Conservation (phyloP, 2,888 invertebrate species). For the Ethmia dodecea region DNA sequence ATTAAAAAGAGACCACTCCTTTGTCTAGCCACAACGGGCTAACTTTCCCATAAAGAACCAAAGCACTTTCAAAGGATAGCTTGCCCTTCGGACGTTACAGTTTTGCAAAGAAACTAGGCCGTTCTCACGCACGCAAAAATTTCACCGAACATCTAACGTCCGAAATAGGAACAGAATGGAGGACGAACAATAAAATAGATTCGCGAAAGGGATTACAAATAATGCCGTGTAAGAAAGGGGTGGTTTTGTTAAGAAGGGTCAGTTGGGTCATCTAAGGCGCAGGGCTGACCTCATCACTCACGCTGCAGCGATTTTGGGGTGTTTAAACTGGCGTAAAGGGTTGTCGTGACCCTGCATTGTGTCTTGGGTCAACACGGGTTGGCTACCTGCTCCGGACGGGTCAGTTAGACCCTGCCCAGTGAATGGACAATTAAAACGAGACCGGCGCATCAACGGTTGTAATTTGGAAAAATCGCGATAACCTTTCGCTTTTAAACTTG, state of each 20-base stretch:
- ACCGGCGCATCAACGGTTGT: conserved; percentile 57
- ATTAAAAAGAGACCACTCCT: conserved; percentile 72
- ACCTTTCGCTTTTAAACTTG: conserved; percentile 44
- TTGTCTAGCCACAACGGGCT: conserved; percentile 61
- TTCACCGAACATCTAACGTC: conserved; percentile 63
- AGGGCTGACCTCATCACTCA: conserved; percentile 74
- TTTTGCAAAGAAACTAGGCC: conserved; percentile 74
- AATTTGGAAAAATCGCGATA: conserved; percentile 63
- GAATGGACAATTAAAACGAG: conserved; percentile 72
- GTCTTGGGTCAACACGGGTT: conserved; percentile 61
- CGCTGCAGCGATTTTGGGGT: conserved; percentile 71
- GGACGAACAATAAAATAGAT: conserved; percentile 71
- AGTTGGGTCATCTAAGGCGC: conserved; percentile 63
- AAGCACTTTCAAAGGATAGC: conserved; percentile 12
- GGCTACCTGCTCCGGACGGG: conserved; percentile 59
- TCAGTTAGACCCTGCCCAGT: conserved; percentile 51
- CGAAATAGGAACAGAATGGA: conserved; percentile 46
- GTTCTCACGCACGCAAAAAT: conserved; percentile 74
- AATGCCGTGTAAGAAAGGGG: conserved; percentile 74
- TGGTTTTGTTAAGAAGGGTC: conserved; percentile 60
- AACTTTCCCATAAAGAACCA: conserved; percentile 58
- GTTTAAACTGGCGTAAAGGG: conserved; percentile 70
- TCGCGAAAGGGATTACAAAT: conserved; percentile 79
- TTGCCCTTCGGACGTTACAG: conserved; percentile 59
- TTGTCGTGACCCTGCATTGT: conserved; percentile 57